These are phyloP conservation scores for Perdix hodgsoniae DNA, from an alignment of 2,797 vertebrate species.

Conservation along the genomic window DNA sequence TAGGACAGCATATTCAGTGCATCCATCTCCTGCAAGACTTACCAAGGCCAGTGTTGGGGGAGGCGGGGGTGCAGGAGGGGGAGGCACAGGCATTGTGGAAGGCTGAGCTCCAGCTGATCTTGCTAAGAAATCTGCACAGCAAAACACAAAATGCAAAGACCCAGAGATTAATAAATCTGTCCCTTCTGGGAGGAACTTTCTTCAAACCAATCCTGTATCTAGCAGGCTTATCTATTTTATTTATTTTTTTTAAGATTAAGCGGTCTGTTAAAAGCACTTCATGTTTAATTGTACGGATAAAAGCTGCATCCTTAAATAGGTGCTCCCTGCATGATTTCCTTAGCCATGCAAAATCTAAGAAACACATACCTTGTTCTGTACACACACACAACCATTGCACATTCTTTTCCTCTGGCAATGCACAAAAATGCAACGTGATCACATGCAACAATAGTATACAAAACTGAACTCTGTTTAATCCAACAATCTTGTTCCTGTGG, in stretches of 20 bases:
- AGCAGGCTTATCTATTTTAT: background rate
- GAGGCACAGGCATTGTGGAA: slow-evolving; percentile 91
- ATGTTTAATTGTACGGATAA: background rate
- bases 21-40: slow-evolving; percentile 64
- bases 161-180: background rate
- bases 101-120: slow-evolving; percentile 45
- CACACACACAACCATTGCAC: background rate
- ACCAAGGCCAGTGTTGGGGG: slow-evolving; percentile 90
- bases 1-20: background rate
- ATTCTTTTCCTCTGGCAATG: background rate
- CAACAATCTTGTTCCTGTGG: background rate
- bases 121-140: slow-evolving; percentile 72
- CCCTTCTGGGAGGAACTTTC: background rate
- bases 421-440: background rate
- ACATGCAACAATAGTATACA: background rate
- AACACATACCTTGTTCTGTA: background rate
- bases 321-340: background rate
- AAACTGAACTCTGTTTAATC: background rate
- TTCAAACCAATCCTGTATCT: background rate
- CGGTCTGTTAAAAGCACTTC: background rate
- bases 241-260: background rate
- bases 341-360: background rate
- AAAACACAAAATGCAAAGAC: slow-evolving; percentile 10
- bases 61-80: slow-evolving; percentile 88
- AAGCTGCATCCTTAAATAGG: background rate